These are phyloP conservation scores for Acrocephalus scirpaceus DNA, from an alignment of 2,797 vertebrate genomes.

Conservation along the genomic window DNA sequence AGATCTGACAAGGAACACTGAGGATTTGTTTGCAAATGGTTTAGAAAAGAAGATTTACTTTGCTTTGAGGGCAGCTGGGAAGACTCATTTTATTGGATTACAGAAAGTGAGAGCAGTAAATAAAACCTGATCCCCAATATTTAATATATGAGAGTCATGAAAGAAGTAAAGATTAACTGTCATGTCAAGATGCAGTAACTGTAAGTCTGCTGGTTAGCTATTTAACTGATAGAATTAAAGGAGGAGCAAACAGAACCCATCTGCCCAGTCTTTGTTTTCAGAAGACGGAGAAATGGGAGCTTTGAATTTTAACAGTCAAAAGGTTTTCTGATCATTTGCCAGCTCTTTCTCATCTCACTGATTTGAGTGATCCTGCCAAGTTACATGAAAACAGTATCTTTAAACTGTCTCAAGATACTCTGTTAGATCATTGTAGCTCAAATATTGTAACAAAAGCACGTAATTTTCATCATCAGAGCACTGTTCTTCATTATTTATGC, in stretches of 20 bases:
- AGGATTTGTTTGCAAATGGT: conserved; percentile 1
- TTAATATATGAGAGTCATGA: conserved; percentile 1
- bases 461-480: background rate
- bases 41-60: conserved; percentile 36
- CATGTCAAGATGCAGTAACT: background rate
- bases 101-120: conserved; percentile 37
- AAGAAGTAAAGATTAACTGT: conserved; percentile 23
- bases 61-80: conserved; percentile 39
- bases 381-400: background rate
- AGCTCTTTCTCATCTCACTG: background rate
- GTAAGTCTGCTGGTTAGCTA: background rate
- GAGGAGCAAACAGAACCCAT: conserved; percentile 10
- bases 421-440: background rate
- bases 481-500: conserved; percentile 1
- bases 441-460: conserved; percentile 20
- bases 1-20: conserved; percentile 24
- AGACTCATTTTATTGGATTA: conserved; percentile 25
- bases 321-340: conserved; percentile 1
- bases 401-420: conserved; percentile 1
- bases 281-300: background rate
- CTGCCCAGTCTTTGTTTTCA: background rate
- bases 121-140: conserved; percentile 41
- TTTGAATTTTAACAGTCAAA: conserved; percentile 11
- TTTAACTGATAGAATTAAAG: background rate
- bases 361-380: conserved; percentile 19